A percentile compares a stretch with the other conserved stretches of the same genome.
Conservation (phyloP, 2,113 vertebrate species). For the Hydrochoerus hydrochaeris region DNA sequence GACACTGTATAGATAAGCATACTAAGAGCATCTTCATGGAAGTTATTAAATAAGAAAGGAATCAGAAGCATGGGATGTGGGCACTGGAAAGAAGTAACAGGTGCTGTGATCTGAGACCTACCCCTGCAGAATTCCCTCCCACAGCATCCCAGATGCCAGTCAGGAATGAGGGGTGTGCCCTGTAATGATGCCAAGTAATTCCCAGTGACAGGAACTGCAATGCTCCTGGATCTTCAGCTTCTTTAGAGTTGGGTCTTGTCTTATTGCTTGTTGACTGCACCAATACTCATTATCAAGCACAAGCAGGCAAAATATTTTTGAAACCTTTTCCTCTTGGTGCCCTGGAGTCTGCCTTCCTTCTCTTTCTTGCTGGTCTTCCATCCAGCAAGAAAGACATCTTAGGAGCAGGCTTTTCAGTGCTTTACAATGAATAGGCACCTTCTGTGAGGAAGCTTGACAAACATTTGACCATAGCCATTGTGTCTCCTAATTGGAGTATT, state of each 20-base stretch:
- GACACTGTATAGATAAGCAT: neutral
- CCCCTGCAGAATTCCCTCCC: neutral
- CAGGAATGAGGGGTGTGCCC: neutral
- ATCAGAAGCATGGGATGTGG: neutral
- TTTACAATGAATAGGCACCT: neutral
- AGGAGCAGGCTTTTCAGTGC: neutral
- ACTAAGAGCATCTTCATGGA: neutral
- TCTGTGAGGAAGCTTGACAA: neutral
- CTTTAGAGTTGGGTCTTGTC: neutral
- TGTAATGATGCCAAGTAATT: neutral
- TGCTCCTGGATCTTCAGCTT: neutral
- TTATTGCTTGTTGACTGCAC: neutral
- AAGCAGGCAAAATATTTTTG: neutral
- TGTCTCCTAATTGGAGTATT: neutral
- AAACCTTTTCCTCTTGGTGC: neutral
- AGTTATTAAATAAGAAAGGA: neutral
- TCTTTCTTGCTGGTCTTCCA: fast-evolving
- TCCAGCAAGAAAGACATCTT: too few relatives aligned
- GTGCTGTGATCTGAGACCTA: neutral
- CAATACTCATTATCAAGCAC: neutral
- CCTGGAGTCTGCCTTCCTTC: neutral
- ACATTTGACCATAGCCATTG: neutral
- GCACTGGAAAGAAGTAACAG: neutral
- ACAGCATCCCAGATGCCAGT: neutral
- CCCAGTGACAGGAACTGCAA: too few relatives aligned